Base-by-base conservation (phyloP, 2,797 vertebrate genomes). In the Chelonia mydas region DNA sequence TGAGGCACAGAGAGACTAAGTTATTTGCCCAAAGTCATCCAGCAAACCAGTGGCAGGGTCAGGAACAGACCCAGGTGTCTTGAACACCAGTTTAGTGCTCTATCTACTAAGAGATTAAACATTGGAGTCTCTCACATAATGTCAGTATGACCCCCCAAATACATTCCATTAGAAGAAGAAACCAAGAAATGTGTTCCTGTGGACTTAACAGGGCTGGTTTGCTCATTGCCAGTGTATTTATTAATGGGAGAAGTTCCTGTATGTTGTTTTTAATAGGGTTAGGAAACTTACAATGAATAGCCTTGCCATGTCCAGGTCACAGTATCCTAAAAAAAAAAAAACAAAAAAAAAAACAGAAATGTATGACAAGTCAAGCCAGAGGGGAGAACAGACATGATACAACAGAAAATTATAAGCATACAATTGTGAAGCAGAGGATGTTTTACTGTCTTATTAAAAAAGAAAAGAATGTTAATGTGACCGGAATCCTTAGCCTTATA, bases 231-330 rank as follows among this genome's bases (percentile, higher is more conserved):
- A 95, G 88, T 74, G 1, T 37, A 54, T 85, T 90, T 28, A 91
- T 65, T 49, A 93, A 74, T 1, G 6, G 57, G 19, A 84, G 68
- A 80, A 33, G 49, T 11, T 49, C 57, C 59, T 57, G 0, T 45
- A 57, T 41, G 5, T 37, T 85, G 89, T 93, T 95, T 95, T 92
- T 72, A 87, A 65, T 11, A 81, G 50, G 65, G 84, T 90, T n/a
- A 90, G 90, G 55, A 59, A 54, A 99, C 99, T 99, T 98, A 99
- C 99, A 98, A 98, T 83, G 98, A 98, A 91, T 99, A 99, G 45
- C 99, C 99, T 96, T 99, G 99, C 99, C 99, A 99, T 1, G 99
- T 99, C 99, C 99, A 99, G 57, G 99, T 99, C 95, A 99, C 99
- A 3, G 99, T 99, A 91, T 99, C 99, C 99, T 99, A 92, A 28